Evolutionary conservation across 2,113 vertebrate genomes (phyloP).

Genomic region (Lathamus discolor): DNA sequence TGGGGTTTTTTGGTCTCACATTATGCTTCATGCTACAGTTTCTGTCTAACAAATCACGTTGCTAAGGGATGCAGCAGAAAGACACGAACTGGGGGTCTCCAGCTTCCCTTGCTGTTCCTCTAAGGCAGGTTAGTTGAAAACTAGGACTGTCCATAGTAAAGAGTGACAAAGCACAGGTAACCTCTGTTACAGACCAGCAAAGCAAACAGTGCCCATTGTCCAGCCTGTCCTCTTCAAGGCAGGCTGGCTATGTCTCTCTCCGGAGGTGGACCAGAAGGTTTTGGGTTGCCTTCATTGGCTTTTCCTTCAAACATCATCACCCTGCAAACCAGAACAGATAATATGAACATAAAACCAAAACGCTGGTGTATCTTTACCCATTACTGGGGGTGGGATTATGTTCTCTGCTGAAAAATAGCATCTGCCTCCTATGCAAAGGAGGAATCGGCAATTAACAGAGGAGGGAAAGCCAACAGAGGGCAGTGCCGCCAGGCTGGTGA

Average conservation of each 20-base stretch:
- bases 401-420: not conserved
- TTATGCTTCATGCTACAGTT: conserved; percentile 11
- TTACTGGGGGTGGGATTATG: not conserved
- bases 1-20: conserved; percentile 15
- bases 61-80: conserved; percentile 51
- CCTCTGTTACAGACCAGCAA: conserved; percentile 35
- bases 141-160: conserved; percentile 44
- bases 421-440: not conserved
- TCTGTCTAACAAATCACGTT: conserved; percentile 12
- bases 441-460: not conserved
- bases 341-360: not conserved
- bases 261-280: conserved; percentile 87
- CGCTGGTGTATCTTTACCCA: not conserved
- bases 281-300: conserved; percentile 81
- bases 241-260: conserved; percentile 95
- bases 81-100: not conserved
- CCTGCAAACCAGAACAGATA: conserved; percentile 69
- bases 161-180: conserved; percentile 33
- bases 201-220: not conserved
- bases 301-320: conserved; percentile 98
- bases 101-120: conserved; percentile 56
- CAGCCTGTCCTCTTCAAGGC: conserved; percentile 76
- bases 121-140: conserved; percentile 71
- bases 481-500: conserved; percentile 11
- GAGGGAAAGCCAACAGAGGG: conserved; percentile 33